Evolutionary conservation across 2,888 invertebrate species (phyloP).

Genomic region (Stenotaenia linearis): DNA sequence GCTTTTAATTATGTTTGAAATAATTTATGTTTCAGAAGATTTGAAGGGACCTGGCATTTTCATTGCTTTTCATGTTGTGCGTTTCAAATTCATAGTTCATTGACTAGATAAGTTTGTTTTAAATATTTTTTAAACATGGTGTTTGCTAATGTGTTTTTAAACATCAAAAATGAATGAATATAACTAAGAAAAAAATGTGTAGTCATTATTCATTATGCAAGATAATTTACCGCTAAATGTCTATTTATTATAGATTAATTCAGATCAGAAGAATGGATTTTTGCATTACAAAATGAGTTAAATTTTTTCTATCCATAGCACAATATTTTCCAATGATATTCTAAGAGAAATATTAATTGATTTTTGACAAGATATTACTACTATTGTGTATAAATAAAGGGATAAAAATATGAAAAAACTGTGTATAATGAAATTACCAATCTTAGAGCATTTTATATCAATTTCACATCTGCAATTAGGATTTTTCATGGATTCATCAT

Average conservation of each 20-base stretch:
- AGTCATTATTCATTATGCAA: background rate
- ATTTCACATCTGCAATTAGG: background rate
- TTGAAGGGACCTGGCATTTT: conserved; percentile 9
- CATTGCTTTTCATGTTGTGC: background rate
- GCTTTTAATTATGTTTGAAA: background rate
- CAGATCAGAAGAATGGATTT: background rate
- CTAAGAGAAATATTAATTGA: background rate
- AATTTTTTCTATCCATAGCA: background rate
- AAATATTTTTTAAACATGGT: background rate
- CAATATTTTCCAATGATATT: background rate
- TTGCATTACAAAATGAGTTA: background rate
- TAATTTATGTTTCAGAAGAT: too few species aligned
- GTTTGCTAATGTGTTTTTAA: background rate
- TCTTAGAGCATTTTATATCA: background rate
- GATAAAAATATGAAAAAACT: background rate
- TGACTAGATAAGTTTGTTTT: background rate
- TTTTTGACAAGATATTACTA: background rate
- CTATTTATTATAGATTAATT: background rate
- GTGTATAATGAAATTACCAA: background rate
- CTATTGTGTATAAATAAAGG: background rate
- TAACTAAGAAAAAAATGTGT: background rate
- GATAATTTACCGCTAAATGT: background rate
- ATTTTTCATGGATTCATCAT: background rate
- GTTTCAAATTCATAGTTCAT: background rate
- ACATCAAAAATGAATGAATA: background rate